These are phyloP conservation scores for Tragelaphus imberbis DNA, from an alignment of 2,113 vertebrate genomes.

Conservation along the genomic window DNA sequence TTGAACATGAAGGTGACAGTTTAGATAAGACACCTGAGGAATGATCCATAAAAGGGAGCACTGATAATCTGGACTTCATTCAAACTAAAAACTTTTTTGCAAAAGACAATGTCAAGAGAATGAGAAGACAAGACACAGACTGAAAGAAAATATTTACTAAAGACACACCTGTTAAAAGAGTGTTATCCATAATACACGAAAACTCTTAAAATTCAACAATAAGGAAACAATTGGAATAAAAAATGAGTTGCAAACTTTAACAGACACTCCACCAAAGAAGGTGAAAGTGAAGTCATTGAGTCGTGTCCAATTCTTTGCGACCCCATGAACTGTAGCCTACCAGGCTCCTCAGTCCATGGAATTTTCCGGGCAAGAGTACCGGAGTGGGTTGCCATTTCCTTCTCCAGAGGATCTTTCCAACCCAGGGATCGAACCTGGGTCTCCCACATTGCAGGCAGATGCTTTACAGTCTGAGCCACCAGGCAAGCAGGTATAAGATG, in stretches of 20 bases:
- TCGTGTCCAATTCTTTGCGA: accelerated
- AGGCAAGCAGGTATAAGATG: background rate
- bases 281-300: background rate
- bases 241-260: background rate
- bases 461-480: background rate
- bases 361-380: background rate
- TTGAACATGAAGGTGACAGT: background rate
- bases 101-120: background rate
- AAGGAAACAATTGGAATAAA: background rate
- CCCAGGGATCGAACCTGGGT: background rate
- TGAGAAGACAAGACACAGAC: background rate
- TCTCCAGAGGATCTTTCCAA: background rate
- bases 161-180: background rate
- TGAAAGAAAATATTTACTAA: background rate
- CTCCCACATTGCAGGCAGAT: background rate
- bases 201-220: background rate
- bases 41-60: background rate
- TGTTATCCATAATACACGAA: background rate
- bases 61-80: background rate
- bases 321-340: background rate
- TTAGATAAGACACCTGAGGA: background rate
- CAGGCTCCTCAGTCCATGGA: background rate
- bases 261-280: background rate
- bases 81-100: background rate
- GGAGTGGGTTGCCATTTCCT: background rate